Conservation (phyloP, 2,888 invertebrate species). For the Yponomeuta plumbellus region DNA sequence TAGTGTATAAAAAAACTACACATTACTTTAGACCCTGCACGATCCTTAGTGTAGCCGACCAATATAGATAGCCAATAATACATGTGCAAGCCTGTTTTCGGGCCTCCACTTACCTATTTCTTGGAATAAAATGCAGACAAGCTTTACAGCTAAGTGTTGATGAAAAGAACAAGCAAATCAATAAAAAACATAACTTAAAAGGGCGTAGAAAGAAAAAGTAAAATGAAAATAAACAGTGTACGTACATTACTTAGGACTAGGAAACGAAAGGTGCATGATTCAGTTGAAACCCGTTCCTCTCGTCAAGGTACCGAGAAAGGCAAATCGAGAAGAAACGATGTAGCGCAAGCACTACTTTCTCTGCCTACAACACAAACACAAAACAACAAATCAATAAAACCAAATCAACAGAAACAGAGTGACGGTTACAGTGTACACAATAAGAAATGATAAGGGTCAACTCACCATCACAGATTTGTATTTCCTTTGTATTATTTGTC, state of each 20-base stretch:
- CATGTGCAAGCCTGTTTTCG: not conserved
- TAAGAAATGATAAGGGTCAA: slow-evolving; percentile 27
- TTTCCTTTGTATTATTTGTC: slow-evolving; percentile 96
- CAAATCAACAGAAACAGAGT: slow-evolving; percentile 29
- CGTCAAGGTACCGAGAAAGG: slow-evolving; percentile 72
- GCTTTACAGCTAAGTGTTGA: not conserved
- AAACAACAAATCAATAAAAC: slow-evolving; percentile 45
- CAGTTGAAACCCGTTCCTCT: slow-evolving; percentile 51
- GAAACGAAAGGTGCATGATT: slow-evolving; percentile 60
- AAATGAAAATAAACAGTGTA: slow-evolving; percentile 41
- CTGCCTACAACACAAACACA: slow-evolving; percentile 81
- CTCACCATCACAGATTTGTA: slow-evolving; percentile 99
- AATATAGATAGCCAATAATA: not conserved
- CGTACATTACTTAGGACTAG: slow-evolving; percentile 61
- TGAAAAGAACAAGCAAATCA: not conserved
- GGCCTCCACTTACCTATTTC: not conserved
- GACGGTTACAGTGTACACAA: not conserved
- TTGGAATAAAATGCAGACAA: not conserved
- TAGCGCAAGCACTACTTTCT: slow-evolving; percentile 83
- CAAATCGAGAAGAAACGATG: slow-evolving; percentile 88
- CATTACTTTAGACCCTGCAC: too few relatives aligned
- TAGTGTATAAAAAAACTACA: too few relatives aligned
- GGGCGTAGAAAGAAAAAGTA: slow-evolving; percentile 5
- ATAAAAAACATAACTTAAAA: not conserved
- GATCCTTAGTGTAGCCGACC: not conserved